Evolutionary conservation across 1,140 invertebrate species (phyloP).

Genomic region (Brachionus plicatilis): DNA sequence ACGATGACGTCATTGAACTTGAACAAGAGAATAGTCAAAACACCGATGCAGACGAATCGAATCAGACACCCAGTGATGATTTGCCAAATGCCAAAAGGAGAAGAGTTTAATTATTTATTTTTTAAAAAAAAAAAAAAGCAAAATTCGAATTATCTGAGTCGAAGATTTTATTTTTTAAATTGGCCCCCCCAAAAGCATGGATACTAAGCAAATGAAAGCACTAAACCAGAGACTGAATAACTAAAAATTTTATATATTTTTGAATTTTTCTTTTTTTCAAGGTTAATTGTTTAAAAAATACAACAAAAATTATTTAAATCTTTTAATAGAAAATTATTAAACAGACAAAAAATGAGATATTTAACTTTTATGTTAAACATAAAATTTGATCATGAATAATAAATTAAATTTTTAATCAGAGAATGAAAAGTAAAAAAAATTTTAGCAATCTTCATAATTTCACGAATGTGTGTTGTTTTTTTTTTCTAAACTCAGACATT

Average conservation of each 20-base stretch:
- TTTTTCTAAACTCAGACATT: no score
- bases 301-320: background rate
- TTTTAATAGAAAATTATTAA: background rate
- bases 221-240: background rate
- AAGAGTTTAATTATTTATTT: constrained; percentile 23
- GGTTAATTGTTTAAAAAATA: background rate
- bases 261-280: background rate
- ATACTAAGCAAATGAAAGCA: background rate
- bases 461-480: no score
- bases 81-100: constrained; percentile 17
- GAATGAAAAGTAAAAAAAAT: background rate
- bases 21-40: background rate
- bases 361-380: background rate
- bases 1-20: constrained; percentile 11
- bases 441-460: no score
- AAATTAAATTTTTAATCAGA: background rate
- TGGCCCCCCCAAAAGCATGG: background rate
- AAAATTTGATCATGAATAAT: background rate
- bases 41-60: background rate
- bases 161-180: constrained; percentile 3
- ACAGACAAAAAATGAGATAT: background rate
- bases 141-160: background rate
- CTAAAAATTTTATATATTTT: background rate
- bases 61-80: background rate
- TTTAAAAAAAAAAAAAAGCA: background rate